Base-by-base conservation (phyloP, 2,797 vertebrate species). In the Huso huso region DNA sequence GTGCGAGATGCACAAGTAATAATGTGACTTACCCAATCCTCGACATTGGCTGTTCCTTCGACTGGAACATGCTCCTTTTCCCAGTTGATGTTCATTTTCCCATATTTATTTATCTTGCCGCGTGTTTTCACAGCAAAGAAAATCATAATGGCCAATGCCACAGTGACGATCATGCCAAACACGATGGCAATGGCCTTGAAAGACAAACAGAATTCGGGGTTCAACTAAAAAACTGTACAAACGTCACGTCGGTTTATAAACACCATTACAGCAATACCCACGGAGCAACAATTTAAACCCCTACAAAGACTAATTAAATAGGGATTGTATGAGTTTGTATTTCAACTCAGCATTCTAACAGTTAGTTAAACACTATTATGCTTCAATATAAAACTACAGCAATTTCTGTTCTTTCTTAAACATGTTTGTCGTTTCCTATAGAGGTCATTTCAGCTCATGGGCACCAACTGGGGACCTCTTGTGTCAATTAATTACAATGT, bases 51-150 rank as follows among this genome's bases (percentile, higher is more conserved):
- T 6, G 89, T 37, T 37, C 23, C 23, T 37, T 37, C 23, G 2
- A 37, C 23, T 37, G 23, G 23, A 37, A 83, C 6, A 73, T 81
- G 90, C 69, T 88, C 84, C 4, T 75, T 88, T 72, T 84, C 89
- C 93, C 94, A 97, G 72, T 96, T 57, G 71, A 97, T 90, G 79
- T 93, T 94, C 58, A 79, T 83, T 75, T 96, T 94, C n/a, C 93
- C 93, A 62, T 71, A 88, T 18, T 7, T 48, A 15, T 63, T 58
- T 63, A 97, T 93, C 67, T 87, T 91, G 79, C 86, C 78, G 48
- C 94, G 88, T 0, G 92, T 95, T 81, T 89, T 94, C 75, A 94
- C 82, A 1, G 94, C 90, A 74, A 96, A 97, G 74, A 92, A 91
- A 71, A 96, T 84, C 66, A 94, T 92, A 78, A 96, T 82, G 74